Evolutionary conservation across 2,888 invertebrate species (phyloP).

Genomic region (Eristalinus sepulchralis): DNA sequence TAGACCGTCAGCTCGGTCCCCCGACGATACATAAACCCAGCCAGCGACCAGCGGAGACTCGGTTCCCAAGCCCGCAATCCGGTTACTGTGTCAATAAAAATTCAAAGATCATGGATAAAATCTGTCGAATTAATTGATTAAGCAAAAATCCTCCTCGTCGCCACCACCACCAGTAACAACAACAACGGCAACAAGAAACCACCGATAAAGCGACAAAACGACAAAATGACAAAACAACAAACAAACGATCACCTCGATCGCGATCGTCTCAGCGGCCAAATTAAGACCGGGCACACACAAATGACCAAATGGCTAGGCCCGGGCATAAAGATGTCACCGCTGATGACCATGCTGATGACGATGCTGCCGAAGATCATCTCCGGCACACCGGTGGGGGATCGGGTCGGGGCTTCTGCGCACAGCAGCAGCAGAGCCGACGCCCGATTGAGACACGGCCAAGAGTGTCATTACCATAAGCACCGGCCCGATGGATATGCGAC

Average conservation of each 20-base stretch:
- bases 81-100: slow-evolving; percentile 50
- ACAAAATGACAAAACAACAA: slow-evolving; percentile 8
- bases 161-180: background rate
- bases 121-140: slow-evolving; percentile 70
- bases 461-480: slow-evolving; percentile 55
- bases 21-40: background rate
- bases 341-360: slow-evolving; percentile 12
- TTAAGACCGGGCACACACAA: slow-evolving; percentile 34
- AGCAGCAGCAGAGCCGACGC: background rate
- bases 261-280: slow-evolving; percentile 22
- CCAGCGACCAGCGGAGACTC: background rate
- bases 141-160: slow-evolving; percentile 49
- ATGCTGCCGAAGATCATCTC: slow-evolving; percentile 11
- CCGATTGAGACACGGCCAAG: slow-evolving; percentile 39
- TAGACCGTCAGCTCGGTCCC: slow-evolving; percentile 41
- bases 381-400: background rate
- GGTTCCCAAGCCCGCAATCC: slow-evolving; percentile 44
- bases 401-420: background rate
- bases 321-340: slow-evolving; percentile 65
- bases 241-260: slow-evolving; percentile 40
- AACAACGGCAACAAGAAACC: slow-evolving; percentile 1
- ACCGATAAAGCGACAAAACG: slow-evolving; percentile 2
- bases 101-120: slow-evolving; percentile 67
- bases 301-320: slow-evolving; percentile 37
- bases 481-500: slow-evolving; percentile 13